phyloP scores from a whole-genome alignment of 2,113 vertebrate species.

The Natator depressus region DNA sequence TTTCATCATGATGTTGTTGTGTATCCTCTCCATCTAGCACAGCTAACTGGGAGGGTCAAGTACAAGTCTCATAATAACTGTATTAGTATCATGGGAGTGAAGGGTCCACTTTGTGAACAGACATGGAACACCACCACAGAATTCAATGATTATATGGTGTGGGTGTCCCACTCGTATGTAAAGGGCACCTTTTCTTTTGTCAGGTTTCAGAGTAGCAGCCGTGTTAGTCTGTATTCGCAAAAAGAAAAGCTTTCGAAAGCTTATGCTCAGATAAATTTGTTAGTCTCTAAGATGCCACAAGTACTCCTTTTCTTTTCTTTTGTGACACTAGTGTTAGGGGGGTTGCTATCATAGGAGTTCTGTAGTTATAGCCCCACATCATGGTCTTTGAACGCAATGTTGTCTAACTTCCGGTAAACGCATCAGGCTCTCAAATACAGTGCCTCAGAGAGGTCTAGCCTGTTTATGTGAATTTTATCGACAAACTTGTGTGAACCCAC shows the following conservation, averaged over 20 bases:
- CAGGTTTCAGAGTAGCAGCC: no score
- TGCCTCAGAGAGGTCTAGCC: background rate
- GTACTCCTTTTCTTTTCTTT: background rate
- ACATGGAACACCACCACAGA: background rate
- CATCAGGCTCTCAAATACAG: background rate
- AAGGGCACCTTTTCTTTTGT: background rate
- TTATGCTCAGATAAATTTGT: no score
- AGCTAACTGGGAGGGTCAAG: background rate
- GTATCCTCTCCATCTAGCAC: background rate
- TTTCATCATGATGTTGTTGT: background rate
- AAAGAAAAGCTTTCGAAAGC: no score
- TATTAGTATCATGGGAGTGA: fast-evolving
- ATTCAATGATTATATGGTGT: background rate
- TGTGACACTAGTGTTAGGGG: background rate
- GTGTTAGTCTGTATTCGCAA: no score
- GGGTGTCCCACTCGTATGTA: background rate
- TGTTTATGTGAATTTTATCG: background rate
- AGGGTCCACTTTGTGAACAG: background rate
- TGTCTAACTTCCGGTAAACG: background rate
- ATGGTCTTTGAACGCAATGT: background rate
- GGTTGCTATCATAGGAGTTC: background rate
- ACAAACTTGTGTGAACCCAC: fast-evolving
- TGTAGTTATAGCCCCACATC: background rate
- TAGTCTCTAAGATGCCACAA: no score
- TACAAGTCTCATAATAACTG: background rate